phyloP scores from a whole-genome alignment of 2,113 vertebrate species.

The Centropus unirufus region DNA sequence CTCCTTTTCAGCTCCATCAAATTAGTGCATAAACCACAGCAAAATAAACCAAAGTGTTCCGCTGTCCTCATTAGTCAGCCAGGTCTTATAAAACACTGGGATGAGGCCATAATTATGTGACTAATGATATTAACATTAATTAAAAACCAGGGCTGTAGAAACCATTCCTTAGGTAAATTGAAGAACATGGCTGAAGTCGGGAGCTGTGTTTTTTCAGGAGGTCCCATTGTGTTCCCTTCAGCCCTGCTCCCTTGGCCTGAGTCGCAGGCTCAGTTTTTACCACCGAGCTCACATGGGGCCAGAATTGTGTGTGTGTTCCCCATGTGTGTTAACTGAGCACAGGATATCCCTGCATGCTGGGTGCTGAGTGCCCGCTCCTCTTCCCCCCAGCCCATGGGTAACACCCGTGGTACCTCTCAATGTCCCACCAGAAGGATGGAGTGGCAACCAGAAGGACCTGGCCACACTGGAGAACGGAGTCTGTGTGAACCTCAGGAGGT shows the following conservation, averaged over 20 bases:
- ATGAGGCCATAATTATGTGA: constrained; percentile 8
- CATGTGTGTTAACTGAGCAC: not conserved
- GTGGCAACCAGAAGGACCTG: too few species aligned
- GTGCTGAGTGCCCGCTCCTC: not conserved
- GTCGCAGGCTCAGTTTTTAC: not conserved
- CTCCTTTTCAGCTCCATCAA: not conserved
- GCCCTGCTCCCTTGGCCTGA: not conserved
- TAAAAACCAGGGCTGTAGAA: not conserved
- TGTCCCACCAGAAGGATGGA: too few species aligned
- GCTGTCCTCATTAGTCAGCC: not conserved
- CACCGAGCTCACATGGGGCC: not conserved
- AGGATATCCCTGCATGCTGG: not conserved
- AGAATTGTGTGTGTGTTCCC: not conserved
- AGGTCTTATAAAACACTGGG: not conserved
- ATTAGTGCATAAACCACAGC: not conserved
- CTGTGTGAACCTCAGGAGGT: too few species aligned
- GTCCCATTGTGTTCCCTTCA: not conserved
- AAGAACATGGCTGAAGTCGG: not conserved
- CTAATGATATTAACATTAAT: constrained; percentile 4
- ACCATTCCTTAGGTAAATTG: constrained; percentile 19
- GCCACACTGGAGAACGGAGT: too few species aligned
- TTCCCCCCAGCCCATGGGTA: not conserved
- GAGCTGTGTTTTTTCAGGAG: not conserved
- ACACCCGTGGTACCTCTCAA: not conserved
- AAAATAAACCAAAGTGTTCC: constrained; percentile 1